phyloP scores from a whole-genome alignment of 2,888 invertebrate genomes.

The Standfussiana lucernea region DNA sequence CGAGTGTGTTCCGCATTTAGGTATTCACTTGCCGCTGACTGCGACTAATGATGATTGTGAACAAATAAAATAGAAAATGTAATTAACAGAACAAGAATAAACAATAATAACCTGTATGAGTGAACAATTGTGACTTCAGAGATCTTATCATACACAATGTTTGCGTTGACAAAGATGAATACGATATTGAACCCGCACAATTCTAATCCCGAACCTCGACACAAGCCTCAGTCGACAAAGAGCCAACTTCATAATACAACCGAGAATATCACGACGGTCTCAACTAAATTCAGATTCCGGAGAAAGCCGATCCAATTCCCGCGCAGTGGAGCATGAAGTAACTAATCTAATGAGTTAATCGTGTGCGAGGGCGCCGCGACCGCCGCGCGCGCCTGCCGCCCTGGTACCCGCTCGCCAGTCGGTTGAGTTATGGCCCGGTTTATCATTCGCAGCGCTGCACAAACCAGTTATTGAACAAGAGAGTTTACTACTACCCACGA shows the following conservation, averaged over 20 bases:
- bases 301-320: slow-evolving; percentile 62
- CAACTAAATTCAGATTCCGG: slow-evolving; percentile 60
- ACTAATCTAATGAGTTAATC: slow-evolving; percentile 67
- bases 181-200: slow-evolving; percentile 20
- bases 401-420: slow-evolving; percentile 28
- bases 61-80: background rate
- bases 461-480: slow-evolving; percentile 60
- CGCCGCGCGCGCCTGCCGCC: slow-evolving; percentile 35
- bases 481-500: slow-evolving; percentile 41
- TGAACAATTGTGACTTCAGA: background rate
- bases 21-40: slow-evolving; percentile 1
- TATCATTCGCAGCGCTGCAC: slow-evolving; percentile 60
- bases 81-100: background rate
- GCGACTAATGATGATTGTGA: slow-evolving; percentile 19
- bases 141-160: background rate
- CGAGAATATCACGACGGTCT: slow-evolving; percentile 47
- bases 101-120: background rate
- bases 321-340: slow-evolving; percentile 59
- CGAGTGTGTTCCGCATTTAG: slow-evolving; percentile 2
- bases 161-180: slow-evolving; percentile 3
- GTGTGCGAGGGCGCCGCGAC: slow-evolving; percentile 53
- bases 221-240: slow-evolving; percentile 29
- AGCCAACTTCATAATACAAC: slow-evolving; percentile 34
- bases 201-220: slow-evolving; percentile 17
- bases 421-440: slow-evolving; percentile 58